Evolutionary conservation across 2,888 invertebrate species (phyloP).

Genomic region (Lypha dubia): DNA sequence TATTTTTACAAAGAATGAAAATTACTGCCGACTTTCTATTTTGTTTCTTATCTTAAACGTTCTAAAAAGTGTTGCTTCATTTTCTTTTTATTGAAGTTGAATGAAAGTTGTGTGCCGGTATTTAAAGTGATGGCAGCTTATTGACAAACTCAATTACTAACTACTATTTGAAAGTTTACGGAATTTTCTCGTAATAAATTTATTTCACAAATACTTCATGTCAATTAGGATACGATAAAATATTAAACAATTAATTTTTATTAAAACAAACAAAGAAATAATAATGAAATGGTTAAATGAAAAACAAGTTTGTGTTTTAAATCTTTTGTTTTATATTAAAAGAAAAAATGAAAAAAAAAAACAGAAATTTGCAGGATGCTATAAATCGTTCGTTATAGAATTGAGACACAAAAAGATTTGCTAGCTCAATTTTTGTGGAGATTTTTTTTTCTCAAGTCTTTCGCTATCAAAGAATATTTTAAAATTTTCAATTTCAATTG

Average conservation of each 20-base stretch:
- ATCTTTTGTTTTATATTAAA: slow-evolving; percentile 1
- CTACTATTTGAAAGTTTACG: slow-evolving; percentile 61
- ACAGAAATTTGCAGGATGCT: too few relatives aligned
- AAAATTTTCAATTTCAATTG: slow-evolving; percentile 19
- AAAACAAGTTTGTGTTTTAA: slow-evolving; percentile 16
- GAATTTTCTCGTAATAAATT: slow-evolving; percentile 35
- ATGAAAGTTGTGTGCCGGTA: slow-evolving; percentile 57
- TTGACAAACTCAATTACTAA: slow-evolving; percentile 37
- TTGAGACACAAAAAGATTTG: too few relatives aligned
- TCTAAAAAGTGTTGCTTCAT: slow-evolving; percentile 30
- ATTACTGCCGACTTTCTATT: slow-evolving; percentile 56
- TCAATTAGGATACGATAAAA: slow-evolving; percentile 40
- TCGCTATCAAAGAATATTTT: neutral
- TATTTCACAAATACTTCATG: slow-evolving; percentile 24
- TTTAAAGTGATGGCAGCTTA: slow-evolving; percentile 12
- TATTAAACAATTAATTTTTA: slow-evolving; percentile 23
- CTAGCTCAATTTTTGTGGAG: too few relatives aligned
- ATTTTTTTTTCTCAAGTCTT: neutral
- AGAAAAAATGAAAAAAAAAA: neutral
- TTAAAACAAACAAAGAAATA: slow-evolving; percentile 14
- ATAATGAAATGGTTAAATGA: neutral
- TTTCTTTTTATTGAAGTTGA: slow-evolving; percentile 22
- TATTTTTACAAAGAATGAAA: slow-evolving; percentile 38
- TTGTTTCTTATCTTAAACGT: slow-evolving; percentile 14
- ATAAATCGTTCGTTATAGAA: too few relatives aligned